phyloP scores from a whole-genome alignment of 2,797 vertebrate genomes.

The Acridotheres tristis region DNA sequence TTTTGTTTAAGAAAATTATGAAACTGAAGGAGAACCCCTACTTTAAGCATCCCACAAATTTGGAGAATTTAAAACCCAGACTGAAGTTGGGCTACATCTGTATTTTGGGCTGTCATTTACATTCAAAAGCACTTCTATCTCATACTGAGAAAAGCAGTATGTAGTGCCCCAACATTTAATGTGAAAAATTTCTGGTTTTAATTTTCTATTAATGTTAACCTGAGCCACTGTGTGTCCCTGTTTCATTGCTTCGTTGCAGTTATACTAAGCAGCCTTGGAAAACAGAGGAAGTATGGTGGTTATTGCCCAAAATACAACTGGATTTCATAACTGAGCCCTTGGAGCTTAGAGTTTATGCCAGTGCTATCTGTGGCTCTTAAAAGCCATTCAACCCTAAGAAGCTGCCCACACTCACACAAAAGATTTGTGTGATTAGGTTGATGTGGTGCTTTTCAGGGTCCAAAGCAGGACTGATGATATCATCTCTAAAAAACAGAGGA shows the following conservation, averaged over 20 bases:
- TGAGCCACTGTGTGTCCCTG: neutral
- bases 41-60: neutral
- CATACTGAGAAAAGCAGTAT: conserved; percentile 20
- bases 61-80: neutral
- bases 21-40: neutral
- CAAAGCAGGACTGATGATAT: neutral
- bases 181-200: conserved; percentile 35
- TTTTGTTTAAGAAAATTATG: neutral
- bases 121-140: conserved; percentile 51
- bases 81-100: neutral
- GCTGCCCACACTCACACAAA: neutral
- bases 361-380: neutral
- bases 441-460: neutral
- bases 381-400: conserved; percentile 14
- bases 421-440: neutral
- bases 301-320: neutral
- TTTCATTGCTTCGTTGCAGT: conserved; percentile 26
- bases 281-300: neutral
- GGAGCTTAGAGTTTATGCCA: conserved; percentile 29
- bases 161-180: conserved; percentile 50
- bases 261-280: neutral
- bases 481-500: neutral
- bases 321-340: neutral
- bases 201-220: conserved; percentile 56
- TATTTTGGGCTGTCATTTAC: neutral